Evolutionary conservation across 2,888 invertebrate genomes (phyloP), one percentile per base, ranked within the genome.

Genomic region (Branchipolynoe longqiensis): DNA sequence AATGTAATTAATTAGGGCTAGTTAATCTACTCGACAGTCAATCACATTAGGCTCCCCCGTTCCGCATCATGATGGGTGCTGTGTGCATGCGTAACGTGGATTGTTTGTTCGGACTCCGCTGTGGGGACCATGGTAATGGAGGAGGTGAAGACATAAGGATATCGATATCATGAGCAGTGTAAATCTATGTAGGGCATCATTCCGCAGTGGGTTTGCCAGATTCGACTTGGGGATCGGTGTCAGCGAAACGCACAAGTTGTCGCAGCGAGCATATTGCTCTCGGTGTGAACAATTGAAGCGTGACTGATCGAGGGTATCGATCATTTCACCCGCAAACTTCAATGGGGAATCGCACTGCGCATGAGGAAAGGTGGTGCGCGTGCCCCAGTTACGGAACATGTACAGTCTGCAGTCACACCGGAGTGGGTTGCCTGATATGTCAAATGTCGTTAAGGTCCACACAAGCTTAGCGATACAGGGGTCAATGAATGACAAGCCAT

Each of bases 391-490:
- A 22, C 82, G 31, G 36, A 86, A 73, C 59, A 81, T 54, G 38
- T 85, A 83, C 1, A 86, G 41, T n/a, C 84, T 54, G 48, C 86
- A 86, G 83, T 82, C 81, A 31, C 86, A 86, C 56, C 59, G 82
- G 14, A 86, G 33, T 22, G 83, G 69, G 59, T 84, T 84, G 8
- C 87, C 87, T 8, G 85, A 82, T 28, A 87, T 38, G 38, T 87
- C 85, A 38, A 87, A 78, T 4, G 74, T 69, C 25, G 86, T 62
- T 31, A 88, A 54, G 28, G 87, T 86, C 86, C 86, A 87, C 1
- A 87, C 41, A n/a, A 84, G 31, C 58, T 87, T 83, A 3, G 87
- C 58, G 12, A 86, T 62, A 73, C 88, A 88, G 48, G 86, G 85
- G 73, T 85, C 82, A 56, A 88, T 48, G 33, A 54, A 58, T 31